These are phyloP conservation scores for Vulpes lagopus DNA, from an alignment of 2,113 vertebrate species.

Conservation along the genomic window DNA sequence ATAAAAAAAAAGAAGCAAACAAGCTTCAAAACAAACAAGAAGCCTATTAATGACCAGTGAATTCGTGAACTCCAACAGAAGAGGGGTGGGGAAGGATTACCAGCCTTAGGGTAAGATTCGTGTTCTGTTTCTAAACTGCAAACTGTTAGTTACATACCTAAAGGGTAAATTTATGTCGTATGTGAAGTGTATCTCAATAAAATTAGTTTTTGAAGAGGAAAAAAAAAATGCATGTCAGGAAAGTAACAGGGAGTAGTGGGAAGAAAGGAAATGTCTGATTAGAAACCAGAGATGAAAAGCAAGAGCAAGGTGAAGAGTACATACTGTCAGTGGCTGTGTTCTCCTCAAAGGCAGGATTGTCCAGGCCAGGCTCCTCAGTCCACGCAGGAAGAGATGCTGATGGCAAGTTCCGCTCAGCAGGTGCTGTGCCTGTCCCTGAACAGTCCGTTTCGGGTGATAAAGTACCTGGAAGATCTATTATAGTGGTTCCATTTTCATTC, in stretches of 20 bases:
- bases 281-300: constrained; percentile 19
- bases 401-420: constrained; percentile 83
- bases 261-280: not conserved
- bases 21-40: not conserved
- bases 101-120: constrained; percentile 87
- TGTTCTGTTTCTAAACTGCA: constrained; percentile 88
- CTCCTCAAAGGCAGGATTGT: constrained; percentile 97
- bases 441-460: constrained; percentile 85
- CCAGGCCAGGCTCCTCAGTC: constrained; percentile 92
- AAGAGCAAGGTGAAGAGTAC: constrained; percentile 77
- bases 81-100: constrained; percentile 71
- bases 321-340: constrained; percentile 92
- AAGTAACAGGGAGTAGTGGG: fast-evolving
- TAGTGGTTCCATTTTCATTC: constrained; percentile 84
- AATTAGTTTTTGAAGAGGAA: not conserved
- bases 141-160: constrained; percentile 85
- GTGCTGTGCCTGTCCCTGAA: constrained; percentile 75
- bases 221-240: not conserved
- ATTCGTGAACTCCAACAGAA: not conserved
- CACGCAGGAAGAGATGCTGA: constrained; percentile 87
- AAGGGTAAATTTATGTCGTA: constrained; percentile 85
- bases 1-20: not conserved
- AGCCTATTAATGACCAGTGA: not conserved
- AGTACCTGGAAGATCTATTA: constrained; percentile 87
- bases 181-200: constrained; percentile 78